These are phyloP conservation scores for Rambutsinella grinnellia DNA, from an alignment of 2,888 invertebrate genomes.

Conservation along the genomic window DNA sequence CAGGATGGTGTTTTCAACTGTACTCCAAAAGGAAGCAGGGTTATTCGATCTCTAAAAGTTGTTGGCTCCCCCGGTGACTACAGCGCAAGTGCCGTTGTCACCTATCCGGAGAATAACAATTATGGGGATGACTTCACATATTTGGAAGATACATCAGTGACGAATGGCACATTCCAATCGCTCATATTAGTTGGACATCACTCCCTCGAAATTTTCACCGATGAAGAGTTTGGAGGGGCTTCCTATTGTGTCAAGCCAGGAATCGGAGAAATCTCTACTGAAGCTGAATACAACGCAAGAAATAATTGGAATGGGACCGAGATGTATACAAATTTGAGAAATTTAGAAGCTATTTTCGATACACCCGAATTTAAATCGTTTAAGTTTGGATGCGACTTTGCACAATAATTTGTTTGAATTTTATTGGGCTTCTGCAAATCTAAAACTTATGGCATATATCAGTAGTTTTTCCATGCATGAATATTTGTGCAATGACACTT, in stretches of 20 bases:
- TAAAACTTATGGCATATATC: not conserved
- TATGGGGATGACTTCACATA: not conserved
- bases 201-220: not conserved
- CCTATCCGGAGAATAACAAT: not conserved
- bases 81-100: not conserved
- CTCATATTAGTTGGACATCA: not conserved
- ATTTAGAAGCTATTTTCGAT: not conserved
- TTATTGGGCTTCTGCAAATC: not conserved
- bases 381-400: not conserved
- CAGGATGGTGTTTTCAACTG: slow-evolving; percentile 11
- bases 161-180: not conserved
- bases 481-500: no score
- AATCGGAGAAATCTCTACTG: not conserved
- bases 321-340: not conserved
- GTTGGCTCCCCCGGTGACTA: not conserved
- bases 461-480: no score
- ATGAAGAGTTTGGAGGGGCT: not conserved
- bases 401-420: not conserved
- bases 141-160: not conserved
- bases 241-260: not conserved
- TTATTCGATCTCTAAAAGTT: not conserved
- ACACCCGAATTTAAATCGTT: not conserved
- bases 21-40: not conserved
- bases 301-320: not conserved
- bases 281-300: not conserved